Evolutionary conservation across 2,113 vertebrate genomes (phyloP).

Genomic region (human (Homo sapiens)): DNA sequence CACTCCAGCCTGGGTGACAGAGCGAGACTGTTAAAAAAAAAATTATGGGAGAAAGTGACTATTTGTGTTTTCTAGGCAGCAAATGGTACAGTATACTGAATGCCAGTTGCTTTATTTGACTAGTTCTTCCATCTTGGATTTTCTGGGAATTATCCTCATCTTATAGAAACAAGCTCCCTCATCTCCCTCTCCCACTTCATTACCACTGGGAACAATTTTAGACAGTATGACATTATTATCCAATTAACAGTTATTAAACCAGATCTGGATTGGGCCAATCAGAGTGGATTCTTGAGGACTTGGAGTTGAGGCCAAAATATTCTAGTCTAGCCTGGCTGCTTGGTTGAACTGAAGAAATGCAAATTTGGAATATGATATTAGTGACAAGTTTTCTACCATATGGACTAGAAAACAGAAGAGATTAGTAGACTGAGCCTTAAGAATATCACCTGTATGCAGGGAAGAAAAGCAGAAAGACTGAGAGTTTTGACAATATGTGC

Average conservation of each 20-base stretch:
- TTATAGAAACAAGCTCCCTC: neutral
- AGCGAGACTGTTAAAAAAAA: no score
- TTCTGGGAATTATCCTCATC: neutral
- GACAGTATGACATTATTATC: neutral
- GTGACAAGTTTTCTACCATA: neutral
- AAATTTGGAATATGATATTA: neutral
- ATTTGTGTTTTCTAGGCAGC: neutral
- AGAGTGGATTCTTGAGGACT: neutral
- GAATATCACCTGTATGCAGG: neutral
- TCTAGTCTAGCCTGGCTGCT: neutral
- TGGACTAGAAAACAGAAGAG: neutral
- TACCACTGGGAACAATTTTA: neutral
- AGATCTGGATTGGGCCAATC: neutral
- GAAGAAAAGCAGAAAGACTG: neutral
- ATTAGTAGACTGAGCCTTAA: neutral
- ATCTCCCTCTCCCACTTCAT: neutral
- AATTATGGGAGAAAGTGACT: neutral
- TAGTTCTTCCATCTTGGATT: neutral
- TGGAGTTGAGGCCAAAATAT: neutral
- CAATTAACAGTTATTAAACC: neutral
- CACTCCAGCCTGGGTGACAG: no score
- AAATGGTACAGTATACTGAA: neutral
- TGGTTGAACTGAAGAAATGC: neutral
- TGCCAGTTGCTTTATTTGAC: neutral
- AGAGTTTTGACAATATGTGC: neutral